Percentiles rank a stretch among this genome's conserved stretches.
Conservation (phyloP, 2,113 vertebrate genomes). For the Dunckerocampus dactyliophorus region DNA sequence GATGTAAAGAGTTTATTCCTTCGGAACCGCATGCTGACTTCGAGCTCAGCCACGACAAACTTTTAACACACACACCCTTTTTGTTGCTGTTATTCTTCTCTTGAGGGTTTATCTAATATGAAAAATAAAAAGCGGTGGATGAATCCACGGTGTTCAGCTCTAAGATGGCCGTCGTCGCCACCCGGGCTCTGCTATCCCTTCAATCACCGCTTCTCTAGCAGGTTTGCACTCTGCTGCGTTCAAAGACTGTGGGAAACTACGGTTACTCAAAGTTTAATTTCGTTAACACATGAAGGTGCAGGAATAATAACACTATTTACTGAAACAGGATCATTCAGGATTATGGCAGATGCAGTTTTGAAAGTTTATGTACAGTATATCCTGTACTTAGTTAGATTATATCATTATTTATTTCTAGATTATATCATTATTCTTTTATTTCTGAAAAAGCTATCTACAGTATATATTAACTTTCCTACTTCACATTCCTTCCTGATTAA, state of each 20-base stretch:
- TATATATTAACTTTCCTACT: too few species aligned
- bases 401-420: too few species aligned
- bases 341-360: too few species aligned
- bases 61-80: slow-evolving; percentile 17
- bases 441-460: too few species aligned
- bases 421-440: too few species aligned
- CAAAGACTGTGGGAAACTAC: slow-evolving; percentile 26
- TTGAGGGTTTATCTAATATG: slow-evolving; percentile 27
- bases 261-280: neutral
- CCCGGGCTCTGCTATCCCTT: slow-evolving; percentile 51
- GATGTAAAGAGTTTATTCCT: slow-evolving; percentile 66
- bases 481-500: too few species aligned
- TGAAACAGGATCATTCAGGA: too few species aligned
- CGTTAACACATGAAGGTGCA: neutral
- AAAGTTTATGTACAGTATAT: too few species aligned
- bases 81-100: slow-evolving; percentile 29
- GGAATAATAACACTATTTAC: too few species aligned
- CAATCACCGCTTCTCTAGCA: slow-evolving; percentile 57
- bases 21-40: slow-evolving; percentile 74
- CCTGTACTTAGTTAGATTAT: too few species aligned
- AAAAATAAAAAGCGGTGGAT: slow-evolving; percentile 70
- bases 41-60: slow-evolving; percentile 44
- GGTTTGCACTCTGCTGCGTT: slow-evolving; percentile 58
- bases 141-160: slow-evolving; percentile 59
- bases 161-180: slow-evolving; percentile 78